Evolutionary conservation across 1,140 invertebrate species (phyloP).

Genomic region (Aphis craccivora): DNA sequence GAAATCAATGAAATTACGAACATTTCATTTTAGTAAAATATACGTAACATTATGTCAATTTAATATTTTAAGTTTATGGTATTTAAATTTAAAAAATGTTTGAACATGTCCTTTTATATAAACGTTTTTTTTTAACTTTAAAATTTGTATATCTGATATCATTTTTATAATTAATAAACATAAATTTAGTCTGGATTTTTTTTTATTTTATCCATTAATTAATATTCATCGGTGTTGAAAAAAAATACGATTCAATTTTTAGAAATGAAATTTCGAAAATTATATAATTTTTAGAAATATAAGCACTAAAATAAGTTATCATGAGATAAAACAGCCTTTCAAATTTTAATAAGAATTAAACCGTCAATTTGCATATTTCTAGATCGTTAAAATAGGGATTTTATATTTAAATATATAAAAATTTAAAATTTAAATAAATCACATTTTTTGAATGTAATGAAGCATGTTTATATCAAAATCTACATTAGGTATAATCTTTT

Average conservation of each 20-base stretch:
- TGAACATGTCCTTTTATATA: background rate
- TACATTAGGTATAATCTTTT: background rate
- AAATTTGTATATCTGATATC: background rate
- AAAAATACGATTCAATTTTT: too few relatives aligned
- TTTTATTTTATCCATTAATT: too few relatives aligned
- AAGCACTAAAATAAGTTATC: background rate
- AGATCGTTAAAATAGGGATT: background rate
- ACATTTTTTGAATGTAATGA: background rate
- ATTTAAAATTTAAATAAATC: background rate
- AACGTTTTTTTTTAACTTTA: background rate
- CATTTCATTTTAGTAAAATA: background rate
- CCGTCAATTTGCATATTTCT: too few relatives aligned
- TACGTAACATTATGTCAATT: too few relatives aligned
- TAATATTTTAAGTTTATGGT: background rate
- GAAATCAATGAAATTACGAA: background rate
- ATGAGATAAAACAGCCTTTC: background rate
- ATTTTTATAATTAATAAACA: background rate
- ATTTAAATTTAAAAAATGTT: background rate
- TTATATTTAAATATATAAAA: background rate
- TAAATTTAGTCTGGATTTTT: background rate
- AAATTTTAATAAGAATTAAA: background rate
- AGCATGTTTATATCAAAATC: background rate
- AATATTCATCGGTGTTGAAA: too few relatives aligned
- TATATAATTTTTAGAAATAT: background rate
- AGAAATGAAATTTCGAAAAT: too few relatives aligned